Evolutionary conservation across 1,140 invertebrate species (phyloP).

Genomic region (Pemphigus obesinymphae): DNA sequence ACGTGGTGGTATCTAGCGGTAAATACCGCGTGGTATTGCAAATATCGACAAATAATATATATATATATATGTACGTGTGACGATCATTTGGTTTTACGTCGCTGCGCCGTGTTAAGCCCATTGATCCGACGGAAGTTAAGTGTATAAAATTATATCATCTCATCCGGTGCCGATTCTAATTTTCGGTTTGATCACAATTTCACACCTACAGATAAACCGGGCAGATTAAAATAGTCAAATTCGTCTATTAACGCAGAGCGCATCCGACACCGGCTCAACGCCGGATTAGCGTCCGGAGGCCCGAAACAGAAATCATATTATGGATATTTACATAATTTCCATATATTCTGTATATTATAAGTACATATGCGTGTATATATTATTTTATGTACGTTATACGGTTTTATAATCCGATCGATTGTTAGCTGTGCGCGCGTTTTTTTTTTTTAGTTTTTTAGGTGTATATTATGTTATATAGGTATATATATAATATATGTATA

Average conservation of each 20-base stretch:
- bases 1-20: no score
- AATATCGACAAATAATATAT: background rate
- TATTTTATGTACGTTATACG: background rate
- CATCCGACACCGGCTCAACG: background rate
- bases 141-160: slow-evolving; percentile 4
- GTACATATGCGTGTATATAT: background rate
- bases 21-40: no score
- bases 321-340: background rate
- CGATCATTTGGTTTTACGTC: background rate
- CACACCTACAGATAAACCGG: slow-evolving; percentile 2
- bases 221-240: slow-evolving; percentile 21
- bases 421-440: no score
- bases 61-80: background rate
- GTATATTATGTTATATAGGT: no score
- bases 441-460: background rate
- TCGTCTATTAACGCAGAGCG: slow-evolving; percentile 19
- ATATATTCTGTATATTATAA: no score
- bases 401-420: slow-evolving; percentile 6
- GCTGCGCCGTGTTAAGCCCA: background rate
- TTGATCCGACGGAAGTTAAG: slow-evolving; percentile 11
- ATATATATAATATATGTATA: background rate
- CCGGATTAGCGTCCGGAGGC: background rate
- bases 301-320: background rate
- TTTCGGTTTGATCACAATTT: background rate
- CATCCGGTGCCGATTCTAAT: background rate